Percentiles rank a stretch among this genome's conserved stretches.
These are phyloP conservation scores for Alexandromys fortis DNA, from an alignment of 2,113 vertebrate genomes.

Conservation along the genomic window DNA sequence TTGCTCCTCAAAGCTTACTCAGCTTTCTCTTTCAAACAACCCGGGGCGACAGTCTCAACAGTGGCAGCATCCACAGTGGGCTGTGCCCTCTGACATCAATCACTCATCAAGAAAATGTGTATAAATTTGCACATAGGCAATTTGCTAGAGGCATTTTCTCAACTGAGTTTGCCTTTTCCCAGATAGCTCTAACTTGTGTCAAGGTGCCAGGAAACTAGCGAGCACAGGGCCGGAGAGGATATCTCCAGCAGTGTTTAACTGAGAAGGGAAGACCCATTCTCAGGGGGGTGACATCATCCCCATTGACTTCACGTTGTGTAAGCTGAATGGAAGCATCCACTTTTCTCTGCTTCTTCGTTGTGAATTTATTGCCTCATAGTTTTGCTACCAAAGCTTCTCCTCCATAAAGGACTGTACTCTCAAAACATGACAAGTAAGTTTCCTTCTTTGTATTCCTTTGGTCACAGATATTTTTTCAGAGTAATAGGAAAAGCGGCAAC, in stretches of 20 bases:
- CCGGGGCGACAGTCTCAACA: background rate
- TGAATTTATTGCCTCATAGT: background rate
- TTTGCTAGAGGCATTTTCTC: background rate
- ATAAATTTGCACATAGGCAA: background rate
- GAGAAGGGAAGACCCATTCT: background rate
- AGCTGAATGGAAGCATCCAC: background rate
- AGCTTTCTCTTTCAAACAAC: background rate
- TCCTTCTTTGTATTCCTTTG: background rate
- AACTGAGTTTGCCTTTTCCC: background rate
- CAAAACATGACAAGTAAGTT: background rate
- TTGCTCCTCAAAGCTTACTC: background rate
- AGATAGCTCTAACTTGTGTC: background rate
- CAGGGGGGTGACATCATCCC: background rate
- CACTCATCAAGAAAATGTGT: background rate
- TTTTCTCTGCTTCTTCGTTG: background rate
- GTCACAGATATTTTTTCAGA: background rate
- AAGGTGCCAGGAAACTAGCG: background rate
- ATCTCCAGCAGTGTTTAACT: background rate
- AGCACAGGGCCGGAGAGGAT: no score
- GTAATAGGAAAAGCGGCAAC: background rate
- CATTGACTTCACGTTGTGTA: background rate
- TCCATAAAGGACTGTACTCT: background rate
- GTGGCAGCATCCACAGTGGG: background rate
- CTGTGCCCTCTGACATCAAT: background rate
- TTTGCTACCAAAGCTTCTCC: background rate